Evolutionary conservation across 2,797 vertebrate species (phyloP).

Genomic region (Pogonophryne albipinna): DNA sequence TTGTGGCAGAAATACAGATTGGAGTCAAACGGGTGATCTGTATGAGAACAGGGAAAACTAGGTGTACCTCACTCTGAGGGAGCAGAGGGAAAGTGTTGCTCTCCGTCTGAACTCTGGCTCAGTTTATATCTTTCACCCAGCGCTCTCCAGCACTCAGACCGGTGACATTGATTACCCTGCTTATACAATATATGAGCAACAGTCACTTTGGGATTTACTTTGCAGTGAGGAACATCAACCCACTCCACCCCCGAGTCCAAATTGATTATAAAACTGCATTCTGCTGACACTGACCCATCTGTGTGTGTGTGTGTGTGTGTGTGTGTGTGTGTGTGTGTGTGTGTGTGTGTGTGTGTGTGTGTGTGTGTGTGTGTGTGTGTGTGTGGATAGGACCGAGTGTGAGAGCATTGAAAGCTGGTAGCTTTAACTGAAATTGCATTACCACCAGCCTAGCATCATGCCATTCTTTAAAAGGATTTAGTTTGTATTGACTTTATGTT

Average conservation of each 20-base stretch:
- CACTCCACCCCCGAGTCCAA: constrained; percentile 74
- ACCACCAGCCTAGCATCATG: constrained; percentile 15
- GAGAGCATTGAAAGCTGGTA: constrained; percentile 26
- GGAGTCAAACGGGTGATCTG: constrained; percentile 34
- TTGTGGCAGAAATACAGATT: constrained; percentile 11
- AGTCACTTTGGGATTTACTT: constrained; percentile 82
- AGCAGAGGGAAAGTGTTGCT: constrained; percentile 37
- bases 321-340: constrained; percentile 6
- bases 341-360: constrained; percentile 24
- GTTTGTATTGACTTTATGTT: background rate
- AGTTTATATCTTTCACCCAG: constrained; percentile 61
- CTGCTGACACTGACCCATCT: constrained; percentile 74
- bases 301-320: constrained; percentile 13
- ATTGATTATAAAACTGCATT: constrained; percentile 82
- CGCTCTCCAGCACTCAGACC: constrained; percentile 47
- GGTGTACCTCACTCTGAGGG: constrained; percentile 19
- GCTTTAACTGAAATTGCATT: constrained; percentile 46
- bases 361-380: constrained; percentile 29
- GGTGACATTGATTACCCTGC: constrained; percentile 78
- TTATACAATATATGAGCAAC: constrained; percentile 73
- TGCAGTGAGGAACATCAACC: constrained; percentile 75
- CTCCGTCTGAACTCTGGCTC: constrained; percentile 48
- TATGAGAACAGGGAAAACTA: constrained; percentile 2
- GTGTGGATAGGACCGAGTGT: constrained; percentile 15
- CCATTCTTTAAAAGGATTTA: constrained; percentile 21